phyloP scores from a whole-genome alignment of 2,888 invertebrate species.

The Reticulitermes lucifugus region DNA sequence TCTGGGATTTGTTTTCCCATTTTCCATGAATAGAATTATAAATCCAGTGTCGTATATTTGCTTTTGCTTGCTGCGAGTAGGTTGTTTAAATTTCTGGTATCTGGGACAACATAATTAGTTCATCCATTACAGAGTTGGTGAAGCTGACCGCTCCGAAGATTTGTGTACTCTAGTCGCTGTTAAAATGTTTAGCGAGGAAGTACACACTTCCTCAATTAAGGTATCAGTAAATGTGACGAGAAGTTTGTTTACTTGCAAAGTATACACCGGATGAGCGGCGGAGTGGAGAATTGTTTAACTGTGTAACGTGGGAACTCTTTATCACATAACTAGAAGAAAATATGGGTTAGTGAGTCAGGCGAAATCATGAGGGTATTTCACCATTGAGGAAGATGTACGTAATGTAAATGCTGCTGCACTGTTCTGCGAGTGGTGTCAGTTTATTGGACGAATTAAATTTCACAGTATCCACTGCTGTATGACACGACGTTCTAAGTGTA shows the following conservation, averaged over 20 bases:
- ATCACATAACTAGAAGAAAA: neutral
- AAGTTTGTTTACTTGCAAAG: neutral
- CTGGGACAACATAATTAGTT: neutral
- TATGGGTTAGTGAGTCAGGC: neutral
- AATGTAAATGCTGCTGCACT: neutral
- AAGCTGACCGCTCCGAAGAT: neutral
- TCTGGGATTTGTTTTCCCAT: no score
- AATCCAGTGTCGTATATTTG: no score
- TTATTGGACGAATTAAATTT: no score
- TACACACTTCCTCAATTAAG: slow-evolving; percentile 18
- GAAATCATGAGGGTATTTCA: neutral
- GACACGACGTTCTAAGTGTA: no score
- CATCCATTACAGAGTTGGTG: neutral
- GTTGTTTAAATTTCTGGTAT: neutral
- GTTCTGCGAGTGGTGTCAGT: neutral
- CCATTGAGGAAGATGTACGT: neutral
- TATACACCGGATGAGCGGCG: neutral
- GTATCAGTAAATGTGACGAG: slow-evolving; percentile 17
- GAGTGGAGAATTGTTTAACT: neutral
- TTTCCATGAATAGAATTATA: no score
- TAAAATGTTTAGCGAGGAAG: slow-evolving; percentile 10
- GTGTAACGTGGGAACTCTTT: slow-evolving; percentile 14
- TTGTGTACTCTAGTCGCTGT: neutral
- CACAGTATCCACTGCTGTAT: no score
- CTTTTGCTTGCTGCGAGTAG: neutral